These are phyloP conservation scores for Amaurobius ferox DNA, from an alignment of 2,888 invertebrate genomes.

Conservation along the genomic window DNA sequence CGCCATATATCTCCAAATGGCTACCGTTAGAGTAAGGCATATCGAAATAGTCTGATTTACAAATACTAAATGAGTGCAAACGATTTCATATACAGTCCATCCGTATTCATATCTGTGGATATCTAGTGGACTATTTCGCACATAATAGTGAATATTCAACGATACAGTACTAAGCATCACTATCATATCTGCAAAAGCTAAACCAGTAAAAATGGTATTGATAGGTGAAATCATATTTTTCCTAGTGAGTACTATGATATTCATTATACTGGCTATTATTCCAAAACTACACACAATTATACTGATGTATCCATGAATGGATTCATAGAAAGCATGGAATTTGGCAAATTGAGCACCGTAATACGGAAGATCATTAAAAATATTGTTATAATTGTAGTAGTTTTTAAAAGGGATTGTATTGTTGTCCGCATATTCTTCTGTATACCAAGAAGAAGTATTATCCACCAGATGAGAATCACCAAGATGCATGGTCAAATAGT, in stretches of 20 bases:
- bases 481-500: no score
- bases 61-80: constrained; percentile 93
- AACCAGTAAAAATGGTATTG: constrained; percentile 89
- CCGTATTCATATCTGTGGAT: constrained; percentile 81
- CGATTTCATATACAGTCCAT: constrained; percentile 90
- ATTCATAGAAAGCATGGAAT: no score
- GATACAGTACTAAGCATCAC: constrained; percentile 95
- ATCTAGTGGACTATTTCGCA: constrained; percentile 76
- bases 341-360: no score
- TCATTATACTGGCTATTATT: constrained; percentile 92
- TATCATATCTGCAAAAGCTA: constrained; percentile 93
- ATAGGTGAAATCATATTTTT: constrained; percentile 94
- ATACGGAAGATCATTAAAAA: no score
- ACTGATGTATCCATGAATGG: constrained; percentile 90
- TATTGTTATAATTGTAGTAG: no score
- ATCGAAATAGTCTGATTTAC: constrained; percentile 93
- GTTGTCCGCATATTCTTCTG: no score
- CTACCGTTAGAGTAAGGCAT: constrained; percentile 93
- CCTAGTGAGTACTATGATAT: constrained; percentile 91
- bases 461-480: no score
- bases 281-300: constrained; percentile 92
- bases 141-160: constrained; percentile 88
- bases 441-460: no score
- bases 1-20: constrained; percentile 90
- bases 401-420: no score